Evolutionary conservation across 2,113 vertebrate genomes (phyloP).

Genomic region (Laterallus jamaicensis): DNA sequence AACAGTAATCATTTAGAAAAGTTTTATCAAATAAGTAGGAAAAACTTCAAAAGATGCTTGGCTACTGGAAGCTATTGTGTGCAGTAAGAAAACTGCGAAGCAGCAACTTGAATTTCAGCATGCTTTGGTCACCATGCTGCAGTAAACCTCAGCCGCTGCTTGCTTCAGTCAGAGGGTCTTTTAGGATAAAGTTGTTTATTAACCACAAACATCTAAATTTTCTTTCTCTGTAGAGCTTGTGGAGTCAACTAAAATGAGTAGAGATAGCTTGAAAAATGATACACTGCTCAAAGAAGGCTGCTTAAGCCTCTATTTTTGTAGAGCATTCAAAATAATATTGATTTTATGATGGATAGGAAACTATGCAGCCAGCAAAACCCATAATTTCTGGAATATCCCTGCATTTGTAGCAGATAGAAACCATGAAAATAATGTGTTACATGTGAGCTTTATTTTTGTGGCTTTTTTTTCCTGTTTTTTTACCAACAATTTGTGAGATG

Average conservation of each 20-base stretch:
- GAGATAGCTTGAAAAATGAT: slow-evolving; percentile 26
- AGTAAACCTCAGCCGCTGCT: background rate
- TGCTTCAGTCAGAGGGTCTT: background rate
- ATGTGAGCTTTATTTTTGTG: background rate
- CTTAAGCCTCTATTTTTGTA: background rate
- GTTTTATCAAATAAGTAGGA: background rate
- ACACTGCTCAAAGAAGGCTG: background rate
- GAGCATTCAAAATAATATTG: background rate
- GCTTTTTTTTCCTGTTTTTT: background rate
- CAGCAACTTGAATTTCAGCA: background rate
- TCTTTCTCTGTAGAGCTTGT: background rate
- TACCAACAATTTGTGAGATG: background rate
- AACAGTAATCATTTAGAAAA: background rate
- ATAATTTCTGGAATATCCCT: slow-evolving; percentile 16
- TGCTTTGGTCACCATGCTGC: background rate
- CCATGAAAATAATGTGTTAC: background rate
- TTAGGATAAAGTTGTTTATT: slow-evolving; percentile 18
- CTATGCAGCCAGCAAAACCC: background rate
- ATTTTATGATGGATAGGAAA: slow-evolving; percentile 11
- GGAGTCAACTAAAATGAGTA: background rate
- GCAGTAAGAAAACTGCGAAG: background rate
- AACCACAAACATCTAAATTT: slow-evolving; percentile 20
- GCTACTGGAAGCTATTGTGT: background rate
- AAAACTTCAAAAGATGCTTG: background rate
- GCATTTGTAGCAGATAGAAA: background rate